Evolutionary conservation across 2,113 vertebrate species (phyloP), one percentile per base, ranked within the genome.

Genomic region (Phycodurus eques): DNA sequence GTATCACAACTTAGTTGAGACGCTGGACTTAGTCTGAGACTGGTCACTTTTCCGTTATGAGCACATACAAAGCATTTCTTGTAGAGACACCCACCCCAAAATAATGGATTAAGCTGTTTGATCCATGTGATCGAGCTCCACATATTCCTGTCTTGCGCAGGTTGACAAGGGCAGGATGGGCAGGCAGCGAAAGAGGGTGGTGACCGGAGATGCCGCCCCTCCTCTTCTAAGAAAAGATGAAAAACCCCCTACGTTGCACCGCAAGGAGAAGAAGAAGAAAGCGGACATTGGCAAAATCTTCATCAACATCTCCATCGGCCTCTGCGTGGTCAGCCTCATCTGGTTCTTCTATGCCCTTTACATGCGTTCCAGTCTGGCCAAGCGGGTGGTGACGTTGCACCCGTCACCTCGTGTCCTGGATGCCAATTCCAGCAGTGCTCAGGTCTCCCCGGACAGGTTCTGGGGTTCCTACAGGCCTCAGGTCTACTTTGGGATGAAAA

Each of bases 401-500:
- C 87, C 94, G 0, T 93, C 96, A 0, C 88, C 92, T 2, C 83
- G 76, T 1, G 91, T 92, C 44, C 84, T 96, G 0, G 83, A 92
- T 4, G 78, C 89, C 11, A 92, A 94, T 46, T 93, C 94, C 77
- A 93, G 91, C 72, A 90, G 89, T n/a, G 86, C 95, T 0, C 71
- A 83, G 1, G 92, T 92, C 27, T 87, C 95, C 0, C 93, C 95
- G 0, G 82, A 84, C 5, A 92, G 91, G 71, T 98, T 96, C 81
- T 98, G 97, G 97, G 97, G 97, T 67, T 94, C 96, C 1, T 98
- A 98, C 85, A 93, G 97, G 22, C 96, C 97, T 0, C 95, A 98
- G 71, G 93, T 98, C 13, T 98, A 97, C 83, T 96, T 99, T 53
- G 96, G 96, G 47, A 98, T 99, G 97, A 98, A 98, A 91, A 96